Base-by-base conservation (phyloP, 2,113 vertebrate genomes). In the Phyllostomus hastatus region DNA sequence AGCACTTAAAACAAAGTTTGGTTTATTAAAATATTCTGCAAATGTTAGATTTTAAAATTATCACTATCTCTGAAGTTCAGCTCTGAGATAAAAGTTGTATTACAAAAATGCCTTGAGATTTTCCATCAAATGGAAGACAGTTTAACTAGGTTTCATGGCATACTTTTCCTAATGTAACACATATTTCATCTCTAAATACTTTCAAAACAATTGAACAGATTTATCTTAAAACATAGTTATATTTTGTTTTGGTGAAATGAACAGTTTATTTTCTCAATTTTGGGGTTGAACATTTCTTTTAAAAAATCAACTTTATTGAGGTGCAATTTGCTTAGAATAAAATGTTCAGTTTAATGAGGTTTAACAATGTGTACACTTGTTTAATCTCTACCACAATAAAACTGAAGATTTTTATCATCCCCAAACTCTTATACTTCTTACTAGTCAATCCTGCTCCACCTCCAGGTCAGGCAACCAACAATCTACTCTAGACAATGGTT, bases 141-240 rank as follows among this genome's bases (percentile, higher is more conserved):
- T 82, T 87, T 87, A 61, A 94, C 43, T 69, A 75, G 57, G 15
- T 66, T 75, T 94, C 69, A 76, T 22, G 41, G 52, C 76, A 70
- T n/a, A 92, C 14, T 85, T 78, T 76, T 83, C 52, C 19, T 69
- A 87, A 87, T 24, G 54, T 85, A 83, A 95, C 7, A 89, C 82
- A 72, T 64, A 85, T 12, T 33, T 80, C 3, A 80, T 20, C 19
- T 90, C 38, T 85, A 52, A 79, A 93, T 95, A 84, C 79, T 73
- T 95, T 80, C 14, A 90, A 80, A 86, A 64, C 38, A 86, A 64
- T 0, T 89, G n/a, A 91, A 79, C 4, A 73, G 15, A 87, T 52
- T 76, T 79, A 22, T 70, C 35, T 83, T 76, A 84, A 84, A 92
- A 66, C 50, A 90, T 52, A 67, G 54, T 96, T 95, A 52, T 64